These are phyloP conservation scores for Sanderia malayensis DNA, from an alignment of 30 jellyfish, hydroid and myxozoan species.

Conservation along the genomic window DNA sequence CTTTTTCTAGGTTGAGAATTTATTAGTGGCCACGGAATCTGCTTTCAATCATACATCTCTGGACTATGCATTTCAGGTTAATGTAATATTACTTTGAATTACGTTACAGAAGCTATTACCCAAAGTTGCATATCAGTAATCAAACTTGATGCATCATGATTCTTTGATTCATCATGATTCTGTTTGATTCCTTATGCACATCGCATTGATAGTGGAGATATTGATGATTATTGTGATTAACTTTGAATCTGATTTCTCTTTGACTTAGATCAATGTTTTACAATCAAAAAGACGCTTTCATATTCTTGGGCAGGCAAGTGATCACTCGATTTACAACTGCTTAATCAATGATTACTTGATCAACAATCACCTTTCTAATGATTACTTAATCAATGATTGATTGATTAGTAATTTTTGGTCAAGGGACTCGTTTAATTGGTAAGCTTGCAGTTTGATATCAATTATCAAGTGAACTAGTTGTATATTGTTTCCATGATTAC, in stretches of 20 bases:
- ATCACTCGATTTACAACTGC: not conserved
- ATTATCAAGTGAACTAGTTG: no score
- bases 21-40: constrained; percentile 85
- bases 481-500: no score
- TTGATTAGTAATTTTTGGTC: no score
- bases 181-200: no score
- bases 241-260: no score
- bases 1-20: constrained; percentile 79
- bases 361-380: not conserved
- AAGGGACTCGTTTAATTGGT: no score
- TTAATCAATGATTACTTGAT: not conserved
- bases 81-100: not conserved
- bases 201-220: no score
- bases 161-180: no score
- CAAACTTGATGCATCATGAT: no score
- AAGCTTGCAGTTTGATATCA: not conserved
- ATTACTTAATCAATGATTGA: not conserved
- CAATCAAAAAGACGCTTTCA: constrained; percentile 82
- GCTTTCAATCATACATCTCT: constrained; percentile 92
- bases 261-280: constrained; percentile 64
- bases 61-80: constrained; percentile 93
- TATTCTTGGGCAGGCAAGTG: constrained; percentile 85
- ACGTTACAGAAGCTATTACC: no score
- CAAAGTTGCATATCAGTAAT: no score
- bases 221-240: no score